phyloP scores from a whole-genome alignment of 2,797 vertebrate genomes.

The Antrozous pallidus region DNA sequence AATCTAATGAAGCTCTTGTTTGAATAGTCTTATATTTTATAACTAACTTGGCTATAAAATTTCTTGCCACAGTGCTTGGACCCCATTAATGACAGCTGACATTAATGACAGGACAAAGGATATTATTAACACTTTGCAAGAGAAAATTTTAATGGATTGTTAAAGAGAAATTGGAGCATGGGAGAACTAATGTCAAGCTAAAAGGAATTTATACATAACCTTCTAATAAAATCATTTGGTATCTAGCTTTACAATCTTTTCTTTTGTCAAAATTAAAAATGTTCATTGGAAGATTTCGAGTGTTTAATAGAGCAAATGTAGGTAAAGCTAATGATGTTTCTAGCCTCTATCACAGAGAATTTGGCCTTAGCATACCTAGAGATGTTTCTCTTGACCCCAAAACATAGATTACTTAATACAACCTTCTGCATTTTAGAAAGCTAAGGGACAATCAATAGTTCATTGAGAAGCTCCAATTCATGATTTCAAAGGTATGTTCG shows the following conservation, averaged over 20 bases:
- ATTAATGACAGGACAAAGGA: constrained; percentile 20
- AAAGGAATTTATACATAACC: constrained; percentile 13
- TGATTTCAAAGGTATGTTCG: neutral
- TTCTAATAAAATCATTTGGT: constrained; percentile 2
- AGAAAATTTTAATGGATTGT: constrained; percentile 21
- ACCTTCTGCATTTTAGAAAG: neutral
- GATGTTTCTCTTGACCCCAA: neutral
- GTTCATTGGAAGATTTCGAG: neutral
- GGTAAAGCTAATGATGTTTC: neutral
- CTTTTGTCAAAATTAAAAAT: constrained; percentile 12
- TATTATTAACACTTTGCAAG: neutral
- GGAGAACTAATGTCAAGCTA: neutral
- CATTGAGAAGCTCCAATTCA: neutral
- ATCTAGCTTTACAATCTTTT: neutral
- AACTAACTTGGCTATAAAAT: neutral
- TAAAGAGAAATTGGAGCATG: constrained; percentile 19
- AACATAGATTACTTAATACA: neutral
- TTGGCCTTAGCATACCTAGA: neutral
- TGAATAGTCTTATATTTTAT: neutral
- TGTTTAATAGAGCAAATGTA: constrained; percentile 29
- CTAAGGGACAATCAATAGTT: neutral
- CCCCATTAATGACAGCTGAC: neutral
- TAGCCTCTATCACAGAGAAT: neutral
- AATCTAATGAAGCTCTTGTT: constrained; percentile 33
- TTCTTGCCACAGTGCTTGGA: neutral